Evolutionary conservation across 2,797 vertebrate genomes (phyloP), one percentile per base, ranked within the genome.

Genomic region (Myotis pilosus): DNA sequence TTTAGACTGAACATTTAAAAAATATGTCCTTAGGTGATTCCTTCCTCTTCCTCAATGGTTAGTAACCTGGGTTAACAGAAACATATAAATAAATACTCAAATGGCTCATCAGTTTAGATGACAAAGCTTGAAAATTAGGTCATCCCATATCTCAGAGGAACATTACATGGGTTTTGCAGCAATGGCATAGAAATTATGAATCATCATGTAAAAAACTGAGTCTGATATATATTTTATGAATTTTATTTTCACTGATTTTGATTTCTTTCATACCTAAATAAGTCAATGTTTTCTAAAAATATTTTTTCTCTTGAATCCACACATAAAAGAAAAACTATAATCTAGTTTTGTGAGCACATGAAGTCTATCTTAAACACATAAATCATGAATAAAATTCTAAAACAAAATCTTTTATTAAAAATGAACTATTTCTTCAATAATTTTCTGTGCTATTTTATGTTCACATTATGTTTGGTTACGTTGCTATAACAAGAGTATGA

Each of bases 271-370:
- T 86, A 47, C 4, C 22, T 72, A 94, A 91, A 89, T 44, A 85
- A 93, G 55, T 53, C n/a, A 71, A 11, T 75, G 28, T 71, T 80
- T 60, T 66, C 8, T 1, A 75, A 81, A 88, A 92, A 64, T 6
- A 71, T 38, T 76, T 79, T 79, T 85, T n/a, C 49, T 41, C 51
- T 84, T 76, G 44, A 62, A 30, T 30, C 33, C 62, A 66, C 86
- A 91, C 71, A 60, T 53, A 87, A 94, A 90, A 89, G 66, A 87
- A 83, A 87, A 94, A 78, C 44, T 87, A 57, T 94, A 89, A 87
- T 8, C 6, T 15, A 94, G 41, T 90, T 94, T 94, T 72, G 23
- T 66, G 41, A 87, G 47, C 20, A 72, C 6, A 55, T n/a, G 49
- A 93, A 71, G 49, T 62, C n/a, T 28, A 87, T 53, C 19, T 92